Evolutionary conservation across 2,113 vertebrate species (phyloP).

Genomic region (Cyprinus carpio): DNA sequence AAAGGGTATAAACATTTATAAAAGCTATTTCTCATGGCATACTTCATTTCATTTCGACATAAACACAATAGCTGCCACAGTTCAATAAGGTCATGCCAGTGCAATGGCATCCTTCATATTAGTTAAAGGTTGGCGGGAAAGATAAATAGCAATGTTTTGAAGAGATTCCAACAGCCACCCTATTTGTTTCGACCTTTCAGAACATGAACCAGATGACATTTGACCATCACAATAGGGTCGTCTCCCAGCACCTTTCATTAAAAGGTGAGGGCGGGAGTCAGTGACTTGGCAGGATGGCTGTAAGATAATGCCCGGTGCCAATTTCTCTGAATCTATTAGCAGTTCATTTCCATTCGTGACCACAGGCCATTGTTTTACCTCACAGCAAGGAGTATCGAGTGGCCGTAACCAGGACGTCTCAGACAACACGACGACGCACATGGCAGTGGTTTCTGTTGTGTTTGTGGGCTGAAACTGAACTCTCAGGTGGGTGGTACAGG

Average conservation of each 20-base stretch:
- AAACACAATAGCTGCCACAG: slow-evolving; percentile 22
- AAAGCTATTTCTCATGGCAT: slow-evolving; percentile 16
- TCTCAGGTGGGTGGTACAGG: slow-evolving; percentile 44
- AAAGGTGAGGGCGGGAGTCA: slow-evolving; percentile 29
- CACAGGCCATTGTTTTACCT: slow-evolving; percentile 53
- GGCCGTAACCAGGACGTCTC: slow-evolving; percentile 59
- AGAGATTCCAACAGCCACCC: slow-evolving; percentile 23
- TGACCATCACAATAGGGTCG: slow-evolving; percentile 17
- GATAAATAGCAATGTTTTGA: slow-evolving; percentile 11
- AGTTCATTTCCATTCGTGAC: slow-evolving; percentile 63
- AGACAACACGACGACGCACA: slow-evolving; percentile 53
- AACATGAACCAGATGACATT: slow-evolving; percentile 41
- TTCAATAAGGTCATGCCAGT: slow-evolving; percentile 29
- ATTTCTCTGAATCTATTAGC: slow-evolving; percentile 56
- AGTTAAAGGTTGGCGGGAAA: slow-evolving; percentile 15
- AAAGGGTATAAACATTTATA: slow-evolving; percentile 38
- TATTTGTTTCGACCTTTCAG: slow-evolving; percentile 27
- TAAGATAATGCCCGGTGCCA: slow-evolving; percentile 52
- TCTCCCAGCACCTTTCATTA: slow-evolving; percentile 43
- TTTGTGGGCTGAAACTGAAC: slow-evolving; percentile 50
- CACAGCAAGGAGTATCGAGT: slow-evolving; percentile 47
- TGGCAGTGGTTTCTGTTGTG: slow-evolving; percentile 60
- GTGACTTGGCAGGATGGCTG: slow-evolving; percentile 24
- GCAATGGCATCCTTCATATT: background rate
- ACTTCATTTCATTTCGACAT: slow-evolving; percentile 40